phyloP scores from a whole-genome alignment of 2,888 invertebrate genomes.

The Tribolium freemani region DNA sequence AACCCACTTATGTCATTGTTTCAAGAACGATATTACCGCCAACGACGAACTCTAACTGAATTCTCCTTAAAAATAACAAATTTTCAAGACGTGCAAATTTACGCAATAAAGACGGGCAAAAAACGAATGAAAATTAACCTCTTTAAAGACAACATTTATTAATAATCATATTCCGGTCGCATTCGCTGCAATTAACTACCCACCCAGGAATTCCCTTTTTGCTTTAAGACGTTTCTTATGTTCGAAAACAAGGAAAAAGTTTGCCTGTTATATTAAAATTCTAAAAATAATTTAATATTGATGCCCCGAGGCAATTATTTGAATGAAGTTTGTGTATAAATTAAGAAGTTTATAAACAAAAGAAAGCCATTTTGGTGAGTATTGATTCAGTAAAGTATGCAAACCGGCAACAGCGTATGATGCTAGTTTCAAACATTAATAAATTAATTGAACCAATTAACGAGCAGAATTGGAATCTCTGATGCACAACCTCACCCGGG shows the following conservation, averaged over 20 bases:
- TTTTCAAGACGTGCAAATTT: neutral
- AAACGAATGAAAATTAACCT: neutral
- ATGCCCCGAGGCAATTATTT: slow-evolving; percentile 7
- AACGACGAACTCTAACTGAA: slow-evolving; percentile 13
- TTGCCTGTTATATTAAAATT: slow-evolving; percentile 13
- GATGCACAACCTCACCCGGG: neutral
- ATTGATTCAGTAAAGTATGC: neutral
- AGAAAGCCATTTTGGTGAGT: slow-evolving; percentile 7
- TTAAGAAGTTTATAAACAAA: slow-evolving; percentile 9
- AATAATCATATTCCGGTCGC: neutral
- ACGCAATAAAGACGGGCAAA: neutral
- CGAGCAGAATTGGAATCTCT: neutral
- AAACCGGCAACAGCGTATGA: neutral
- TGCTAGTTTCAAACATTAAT: neutral
- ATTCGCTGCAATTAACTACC: neutral
- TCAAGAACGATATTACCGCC: slow-evolving; percentile 14
- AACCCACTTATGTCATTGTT: slow-evolving; percentile 31
- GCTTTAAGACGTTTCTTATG: neutral
- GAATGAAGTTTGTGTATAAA: neutral
- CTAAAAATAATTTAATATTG: slow-evolving; percentile 14
- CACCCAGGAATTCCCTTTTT: neutral
- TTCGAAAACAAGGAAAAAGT: neutral
- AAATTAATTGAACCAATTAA: neutral
- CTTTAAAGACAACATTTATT: neutral
- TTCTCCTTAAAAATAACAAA: neutral